Base-by-base conservation (phyloP, 2,888 invertebrate species). In the Ectropis crepuscularia region DNA sequence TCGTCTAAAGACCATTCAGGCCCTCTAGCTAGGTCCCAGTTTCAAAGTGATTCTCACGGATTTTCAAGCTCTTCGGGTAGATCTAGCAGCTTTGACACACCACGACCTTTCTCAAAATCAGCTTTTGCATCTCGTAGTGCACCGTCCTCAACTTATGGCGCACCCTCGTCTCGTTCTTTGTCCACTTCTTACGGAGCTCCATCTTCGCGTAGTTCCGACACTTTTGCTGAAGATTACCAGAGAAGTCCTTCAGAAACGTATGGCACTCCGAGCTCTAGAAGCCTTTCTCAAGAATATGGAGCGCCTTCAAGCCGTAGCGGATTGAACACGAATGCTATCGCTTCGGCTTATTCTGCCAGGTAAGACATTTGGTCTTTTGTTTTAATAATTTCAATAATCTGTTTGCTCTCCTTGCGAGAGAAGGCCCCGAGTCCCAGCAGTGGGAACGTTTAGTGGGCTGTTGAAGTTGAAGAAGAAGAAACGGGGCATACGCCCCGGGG, bases 261-360 rank as follows among this genome's bases (percentile, higher is more conserved):
- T 65, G 92, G 92, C 28, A 89, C 88, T 36, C 92, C 93, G 9
- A 67, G 46, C 57, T 59, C 68, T 0, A 65, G 64, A 42, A 61
- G 69, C 65, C 37, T 81, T 5, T 89, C 93, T 55, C 86, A 89
- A 59, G 89, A 89, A 61, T 94, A 94, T 68, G 93, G 93, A 41
- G 89, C 86, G 11, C 93, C 94, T 62, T 54, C 73, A 74, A 59
- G 63, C 74, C 58, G 62, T 12, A 69, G 75, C 43, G 77, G 74
- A n/a, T 84, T 90, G 55, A 93, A 91, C 62, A 85, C 84, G n/a
- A 72, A 76, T 60, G 84, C 82, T n/a, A 74, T 78, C 38, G 75
- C 81, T 16, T 81, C 86, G 10, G 77, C 82, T 0, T 94, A 88
- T 75, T 87, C 79, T 46, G 70, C 79, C 45, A 83, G 82, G 86